Evolutionary conservation across 1,140 invertebrate species (phyloP).

Genomic region (Cepaea nemoralis): DNA sequence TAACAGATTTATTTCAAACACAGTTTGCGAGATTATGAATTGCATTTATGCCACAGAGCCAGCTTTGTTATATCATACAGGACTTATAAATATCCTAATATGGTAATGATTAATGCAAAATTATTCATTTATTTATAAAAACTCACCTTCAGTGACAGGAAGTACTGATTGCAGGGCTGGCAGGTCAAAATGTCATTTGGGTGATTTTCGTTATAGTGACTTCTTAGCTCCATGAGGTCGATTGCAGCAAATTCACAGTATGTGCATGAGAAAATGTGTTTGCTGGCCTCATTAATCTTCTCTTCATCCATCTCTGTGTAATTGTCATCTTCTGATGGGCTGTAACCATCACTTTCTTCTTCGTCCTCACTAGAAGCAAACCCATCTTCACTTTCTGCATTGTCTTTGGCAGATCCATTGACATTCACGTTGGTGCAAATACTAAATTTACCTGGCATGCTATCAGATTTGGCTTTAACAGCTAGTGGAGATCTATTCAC

Average conservation of each 20-base stretch:
- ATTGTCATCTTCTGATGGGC: background rate
- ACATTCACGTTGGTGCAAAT: background rate
- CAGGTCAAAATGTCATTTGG: conserved; percentile 56
- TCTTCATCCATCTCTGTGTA: conserved; percentile 6
- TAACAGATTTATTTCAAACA: too few species aligned
- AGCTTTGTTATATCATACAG: too few species aligned
- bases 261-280: conserved; percentile 56
- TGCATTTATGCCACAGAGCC: too few species aligned
- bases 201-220: conserved; percentile 64
- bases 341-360: background rate
- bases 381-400: conserved; percentile 10
- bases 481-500: background rate
- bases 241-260: conserved; percentile 61
- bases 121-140: too few species aligned
- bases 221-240: conserved; percentile 57
- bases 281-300: conserved; percentile 13
- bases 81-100: too few species aligned
- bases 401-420: conserved; percentile 12
- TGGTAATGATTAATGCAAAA: too few species aligned
- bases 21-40: too few species aligned
- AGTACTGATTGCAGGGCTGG: conserved; percentile 60
- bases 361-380: conserved; percentile 20
- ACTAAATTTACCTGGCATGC: background rate
- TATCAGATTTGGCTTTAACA: background rate
- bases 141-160: conserved; percentile 56